These are phyloP conservation scores for Oikopleura albicans DNA, from an alignment of 23 tunicate genomes.

Conservation along the genomic window DNA sequence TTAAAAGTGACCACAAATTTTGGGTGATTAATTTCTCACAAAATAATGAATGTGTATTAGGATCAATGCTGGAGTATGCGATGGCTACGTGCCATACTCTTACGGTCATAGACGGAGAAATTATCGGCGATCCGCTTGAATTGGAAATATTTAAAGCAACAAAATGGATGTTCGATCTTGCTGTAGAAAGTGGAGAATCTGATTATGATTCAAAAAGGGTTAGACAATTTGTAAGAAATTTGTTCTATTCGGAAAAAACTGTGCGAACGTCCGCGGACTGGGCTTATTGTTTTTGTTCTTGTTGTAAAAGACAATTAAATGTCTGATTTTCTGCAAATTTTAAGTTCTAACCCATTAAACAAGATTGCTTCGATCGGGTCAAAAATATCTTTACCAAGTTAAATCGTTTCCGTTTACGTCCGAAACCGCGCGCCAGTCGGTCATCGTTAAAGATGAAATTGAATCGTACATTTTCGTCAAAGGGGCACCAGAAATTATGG, in stretches of 20 bases:
- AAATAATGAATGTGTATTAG: too few relatives aligned
- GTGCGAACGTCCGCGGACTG: too few relatives aligned
- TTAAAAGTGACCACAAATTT: too few relatives aligned
- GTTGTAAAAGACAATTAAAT: neutral
- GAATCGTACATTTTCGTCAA: slow-evolving; percentile 20
- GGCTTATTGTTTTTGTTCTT: too few relatives aligned
- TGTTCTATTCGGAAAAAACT: too few relatives aligned
- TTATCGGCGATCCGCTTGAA: slow-evolving; percentile 78
- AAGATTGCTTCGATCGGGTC: too few relatives aligned
- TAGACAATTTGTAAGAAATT: too few relatives aligned
- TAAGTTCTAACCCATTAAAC: too few relatives aligned
- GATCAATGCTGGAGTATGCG: neutral
- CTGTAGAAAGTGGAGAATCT: neutral
- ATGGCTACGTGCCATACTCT: slow-evolving; percentile 74
- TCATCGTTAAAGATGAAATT: neutral
- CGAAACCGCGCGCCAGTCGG: neutral
- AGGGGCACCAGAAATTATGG: slow-evolving; percentile 83
- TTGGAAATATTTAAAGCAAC: slow-evolving; percentile 78
- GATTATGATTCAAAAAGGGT: too few relatives aligned
- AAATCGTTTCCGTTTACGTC: neutral
- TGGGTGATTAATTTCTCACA: too few relatives aligned
- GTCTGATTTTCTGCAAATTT: too few relatives aligned
- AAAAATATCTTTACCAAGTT: neutral
- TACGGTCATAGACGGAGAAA: slow-evolving; percentile 42
- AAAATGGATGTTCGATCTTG: slow-evolving; percentile 29